Evolutionary conservation across 2,113 vertebrate genomes (phyloP).

Genomic region (Setophaga kirtlandii): DNA sequence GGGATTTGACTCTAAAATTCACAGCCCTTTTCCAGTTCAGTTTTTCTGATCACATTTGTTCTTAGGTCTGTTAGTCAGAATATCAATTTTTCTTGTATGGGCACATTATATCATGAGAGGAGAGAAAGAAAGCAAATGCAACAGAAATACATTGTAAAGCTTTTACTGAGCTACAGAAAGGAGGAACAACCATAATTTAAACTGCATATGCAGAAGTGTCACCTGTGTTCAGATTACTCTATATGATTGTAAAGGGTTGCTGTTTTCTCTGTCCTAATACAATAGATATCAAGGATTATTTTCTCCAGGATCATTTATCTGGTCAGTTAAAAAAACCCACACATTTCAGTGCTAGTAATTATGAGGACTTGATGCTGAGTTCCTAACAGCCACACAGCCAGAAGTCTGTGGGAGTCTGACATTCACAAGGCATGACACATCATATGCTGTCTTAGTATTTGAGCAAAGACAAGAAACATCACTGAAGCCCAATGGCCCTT

Average conservation of each 20-base stretch:
- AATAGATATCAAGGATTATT: not conserved
- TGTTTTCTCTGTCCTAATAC: not conserved
- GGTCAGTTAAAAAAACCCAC: slow-evolving; percentile 1
- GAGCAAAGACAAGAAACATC: not conserved
- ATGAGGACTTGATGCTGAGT: slow-evolving; percentile 4
- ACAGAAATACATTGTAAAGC: not conserved
- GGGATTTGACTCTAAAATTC: not conserved
- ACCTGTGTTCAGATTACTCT: not conserved
- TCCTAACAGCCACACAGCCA: slow-evolving; percentile 12
- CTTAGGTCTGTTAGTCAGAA: not conserved
- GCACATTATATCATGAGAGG: not conserved
- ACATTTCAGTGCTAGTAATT: not conserved
- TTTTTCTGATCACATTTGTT: not conserved
- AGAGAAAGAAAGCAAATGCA: not conserved
- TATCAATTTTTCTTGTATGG: not conserved
- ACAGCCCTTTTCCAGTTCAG: not conserved
- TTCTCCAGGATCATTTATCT: slow-evolving; percentile 5
- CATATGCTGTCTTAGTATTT: not conserved
- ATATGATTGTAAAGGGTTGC: not conserved
- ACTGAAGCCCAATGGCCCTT: not conserved
- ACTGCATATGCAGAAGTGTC: not conserved
- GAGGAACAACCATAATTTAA: not conserved
- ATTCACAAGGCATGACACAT: slow-evolving; percentile 20
- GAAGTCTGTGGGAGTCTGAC: slow-evolving; percentile 38
- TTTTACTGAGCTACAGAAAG: not conserved